These are phyloP conservation scores for Pollachius pollachius DNA, from an alignment of 2,113 vertebrate genomes.

Conservation along the genomic window DNA sequence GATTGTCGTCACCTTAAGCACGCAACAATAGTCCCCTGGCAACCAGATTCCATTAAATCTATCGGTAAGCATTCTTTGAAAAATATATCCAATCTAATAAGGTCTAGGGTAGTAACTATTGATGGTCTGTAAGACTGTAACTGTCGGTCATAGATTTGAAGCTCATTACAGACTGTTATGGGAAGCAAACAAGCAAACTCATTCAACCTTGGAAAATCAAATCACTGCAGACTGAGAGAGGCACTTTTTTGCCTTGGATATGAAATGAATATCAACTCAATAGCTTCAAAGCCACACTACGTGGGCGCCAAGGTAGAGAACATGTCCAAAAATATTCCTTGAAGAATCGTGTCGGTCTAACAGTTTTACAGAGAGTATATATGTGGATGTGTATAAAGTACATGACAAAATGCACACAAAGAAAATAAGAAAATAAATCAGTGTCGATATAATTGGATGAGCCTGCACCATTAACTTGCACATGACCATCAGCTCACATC, in stretches of 20 bases:
- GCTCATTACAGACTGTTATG: conserved; percentile 23
- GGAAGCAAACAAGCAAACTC: background rate
- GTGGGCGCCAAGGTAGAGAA: conserved; percentile 4
- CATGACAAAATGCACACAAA: background rate
- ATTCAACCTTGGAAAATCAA: conserved; percentile 16
- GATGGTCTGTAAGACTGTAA: conserved; percentile 5
- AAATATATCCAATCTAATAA: conserved; percentile 21
- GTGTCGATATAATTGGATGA: conserved; percentile 29
- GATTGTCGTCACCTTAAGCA: conserved; percentile 38
- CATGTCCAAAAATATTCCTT: background rate
- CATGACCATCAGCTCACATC: conserved; percentile 52
- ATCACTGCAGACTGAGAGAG: conserved; percentile 3
- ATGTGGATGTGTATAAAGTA: conserved; percentile 5
- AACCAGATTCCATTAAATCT: conserved; percentile 71
- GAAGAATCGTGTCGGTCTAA: background rate
- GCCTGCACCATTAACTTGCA: conserved; percentile 32
- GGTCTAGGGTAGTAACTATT: conserved; percentile 14
- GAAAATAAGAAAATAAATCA: too few relatives aligned
- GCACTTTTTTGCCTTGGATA: conserved; percentile 1
- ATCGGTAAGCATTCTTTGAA: conserved; percentile 27
- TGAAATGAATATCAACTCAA: conserved; percentile 11
- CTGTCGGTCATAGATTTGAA: conserved; percentile 1
- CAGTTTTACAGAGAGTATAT: background rate
- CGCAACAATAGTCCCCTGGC: conserved; percentile 68
- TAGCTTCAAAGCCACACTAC: background rate